Base-by-base conservation (phyloP, 1,140 invertebrate genomes). In the Pogonomyrmex barbatus region DNA sequence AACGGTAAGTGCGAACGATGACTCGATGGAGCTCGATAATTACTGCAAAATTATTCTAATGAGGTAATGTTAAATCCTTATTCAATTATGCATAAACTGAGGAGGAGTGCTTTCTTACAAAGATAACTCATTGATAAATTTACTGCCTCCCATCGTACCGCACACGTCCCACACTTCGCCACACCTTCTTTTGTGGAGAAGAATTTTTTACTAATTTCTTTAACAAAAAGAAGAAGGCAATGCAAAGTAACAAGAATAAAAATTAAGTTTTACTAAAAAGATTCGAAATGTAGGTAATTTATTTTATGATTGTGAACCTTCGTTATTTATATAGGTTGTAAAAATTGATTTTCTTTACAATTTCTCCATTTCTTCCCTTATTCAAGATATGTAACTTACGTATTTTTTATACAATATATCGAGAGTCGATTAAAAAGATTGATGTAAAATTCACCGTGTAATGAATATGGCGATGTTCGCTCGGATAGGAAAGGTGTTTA, bases 1-100 rank as follows among this genome's bases (percentile, higher is more conserved):
- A 89, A 89, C 89, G 90, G 92, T 92, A 89, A 91, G 89, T 73
- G 78, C 2, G 12, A 67, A 42, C 9, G 54, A n/a, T 39, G 68
- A 70, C 36, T 83, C 30, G 36, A 5, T n/a, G 24, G 5, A n/a
- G 12, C 17, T 36, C 9, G 6, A 83, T 83, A 83, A 83, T 83
- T 73, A 42, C 45, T 24, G 33, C 50, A 60, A 58, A 47, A 71
- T 56, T 83, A 75, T 39, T 62, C 50, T 70, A 81, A 81, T 39
- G 30, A 73, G n/a, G 1, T 50, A 45, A 83, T 60, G 17, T n/a
- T 54, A 58, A 30, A 14, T 47, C 9, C 42, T 75, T 73, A 47
- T 73, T 83, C 17, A 47, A 73, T 82, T 71, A 58, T 12, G 42
- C n/a, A 24, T 45, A 82, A 81, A 56, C 1, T 24, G 14, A 68